Conservation (phyloP, 2,888 invertebrate species). For the Scaptomyza tumidula region DNA sequence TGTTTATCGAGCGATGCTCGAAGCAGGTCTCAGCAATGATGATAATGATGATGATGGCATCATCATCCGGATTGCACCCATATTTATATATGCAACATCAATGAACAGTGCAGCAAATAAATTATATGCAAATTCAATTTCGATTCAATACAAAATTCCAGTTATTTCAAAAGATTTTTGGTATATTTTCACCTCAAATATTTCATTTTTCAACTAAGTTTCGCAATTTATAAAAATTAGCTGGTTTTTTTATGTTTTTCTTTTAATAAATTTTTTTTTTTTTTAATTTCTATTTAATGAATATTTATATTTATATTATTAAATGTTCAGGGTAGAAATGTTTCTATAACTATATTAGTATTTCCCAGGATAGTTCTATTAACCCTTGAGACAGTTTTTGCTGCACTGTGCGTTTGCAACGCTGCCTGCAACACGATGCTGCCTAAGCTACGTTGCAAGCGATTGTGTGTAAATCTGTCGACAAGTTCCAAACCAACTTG, state of each 20-base stretch:
- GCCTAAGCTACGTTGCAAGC: conserved; percentile 54
- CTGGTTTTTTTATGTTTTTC: no score
- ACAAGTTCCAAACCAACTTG: conserved; percentile 54
- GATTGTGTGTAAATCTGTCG: conserved; percentile 72
- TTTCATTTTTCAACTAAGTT: no score
- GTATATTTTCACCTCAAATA: not conserved
- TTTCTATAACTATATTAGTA: not conserved
- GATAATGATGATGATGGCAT: conserved; percentile 21
- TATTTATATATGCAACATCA: no score
- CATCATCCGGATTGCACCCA: conserved; percentile 50
- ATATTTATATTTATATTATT: not conserved
- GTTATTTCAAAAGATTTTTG: no score
- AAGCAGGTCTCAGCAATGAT: not conserved
- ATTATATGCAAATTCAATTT: no score
- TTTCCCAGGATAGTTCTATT: not conserved
- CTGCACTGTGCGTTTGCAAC: conserved; percentile 34
- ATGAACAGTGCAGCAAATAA: no score
- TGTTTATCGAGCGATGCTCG: conserved; percentile 24
- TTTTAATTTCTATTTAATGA: no score
- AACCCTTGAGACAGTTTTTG: not conserved
- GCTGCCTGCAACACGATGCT: conserved; percentile 39
- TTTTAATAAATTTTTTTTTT: no score
- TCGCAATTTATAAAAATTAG: no score
- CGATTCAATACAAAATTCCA: no score
- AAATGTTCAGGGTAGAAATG: not conserved